phyloP scores from a whole-genome alignment of 2,113 vertebrate genomes.

The Cinclus cinclus region DNA sequence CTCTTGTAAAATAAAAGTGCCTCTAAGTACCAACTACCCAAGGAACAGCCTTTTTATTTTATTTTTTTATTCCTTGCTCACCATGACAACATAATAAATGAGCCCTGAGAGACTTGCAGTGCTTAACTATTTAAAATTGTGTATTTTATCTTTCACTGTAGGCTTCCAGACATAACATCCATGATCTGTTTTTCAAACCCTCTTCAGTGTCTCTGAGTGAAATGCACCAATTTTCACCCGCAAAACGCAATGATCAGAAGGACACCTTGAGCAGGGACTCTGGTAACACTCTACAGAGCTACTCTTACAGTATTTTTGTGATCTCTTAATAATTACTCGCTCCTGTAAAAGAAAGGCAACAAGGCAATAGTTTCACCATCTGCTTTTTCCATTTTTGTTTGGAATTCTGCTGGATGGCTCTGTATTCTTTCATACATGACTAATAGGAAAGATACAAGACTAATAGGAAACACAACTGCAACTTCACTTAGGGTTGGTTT shows the following conservation, averaged over 20 bases:
- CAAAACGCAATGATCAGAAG: constrained; percentile 39
- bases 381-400: constrained; percentile 74
- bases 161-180: constrained; percentile 58
- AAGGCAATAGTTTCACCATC: constrained; percentile 66
- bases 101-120: constrained; percentile 58
- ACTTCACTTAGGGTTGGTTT: constrained; percentile 75
- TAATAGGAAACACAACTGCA: constrained; percentile 79
- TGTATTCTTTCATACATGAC: constrained; percentile 77
- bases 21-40: constrained; percentile 70
- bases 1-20: constrained; percentile 75
- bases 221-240: constrained; percentile 47
- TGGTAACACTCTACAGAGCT: constrained; percentile 34
- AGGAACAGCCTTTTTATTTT: constrained; percentile 68
- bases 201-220: constrained; percentile 58
- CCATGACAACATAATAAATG: constrained; percentile 76
- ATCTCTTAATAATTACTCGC: constrained; percentile 66
- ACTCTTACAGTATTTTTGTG: constrained; percentile 33
- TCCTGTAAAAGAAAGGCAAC: constrained; percentile 58
- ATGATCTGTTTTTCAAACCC: constrained; percentile 35
- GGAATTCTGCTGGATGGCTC: constrained; percentile 69
- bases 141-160: constrained; percentile 56
- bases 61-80: constrained; percentile 70
- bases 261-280: not conserved
- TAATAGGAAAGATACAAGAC: constrained; percentile 79
- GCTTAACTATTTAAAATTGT: constrained; percentile 65